A percentile compares a stretch with the other conserved stretches of the same genome.
Evolutionary conservation across 2,113 vertebrate species (phyloP).

Genomic region (western clawed frog (Xenopus tropicalis)): UCB_Xtro_10.0 CM004444.2:54369001-54369500

Average conservation of each 20-base stretch:
- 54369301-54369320: constrained; percentile 5
- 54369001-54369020: constrained; percentile 88
- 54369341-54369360: constrained; percentile 43
- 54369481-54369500: constrained; percentile 23
- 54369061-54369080: constrained; percentile 86
- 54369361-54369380: constrained; percentile 19
- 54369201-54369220: constrained; percentile 15
- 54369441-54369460: background rate
- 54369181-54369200: background rate
- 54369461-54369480: constrained; percentile 7
- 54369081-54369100: constrained; percentile 35
- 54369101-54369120: constrained; percentile 22
- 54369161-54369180: constrained; percentile 4
- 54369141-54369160: constrained; percentile 23
- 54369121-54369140: constrained; percentile 8
- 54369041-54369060: constrained; percentile 91
- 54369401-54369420: background rate
- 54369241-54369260: constrained; percentile 36
- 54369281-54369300: constrained; percentile 9
- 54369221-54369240: constrained; percentile 33
- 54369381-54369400: background rate
- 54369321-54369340: constrained; percentile 25
- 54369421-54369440: background rate
- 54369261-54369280: constrained; percentile 9
- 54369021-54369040: constrained; percentile 93